Evolutionary conservation across 1,140 invertebrate species (phyloP).

Genomic region (Ips nitidus): DNA sequence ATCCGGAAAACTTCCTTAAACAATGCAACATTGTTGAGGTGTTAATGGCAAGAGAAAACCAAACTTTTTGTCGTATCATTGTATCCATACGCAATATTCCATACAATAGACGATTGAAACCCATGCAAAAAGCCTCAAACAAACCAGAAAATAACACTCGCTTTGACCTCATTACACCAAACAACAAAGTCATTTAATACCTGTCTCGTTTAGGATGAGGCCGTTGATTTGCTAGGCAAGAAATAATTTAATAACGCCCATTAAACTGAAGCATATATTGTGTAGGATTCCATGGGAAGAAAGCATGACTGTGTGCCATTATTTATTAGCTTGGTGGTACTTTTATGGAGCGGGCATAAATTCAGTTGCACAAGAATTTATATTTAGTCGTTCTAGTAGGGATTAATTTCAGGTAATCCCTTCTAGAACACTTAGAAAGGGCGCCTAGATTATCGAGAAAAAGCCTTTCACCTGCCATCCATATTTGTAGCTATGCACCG

Average conservation of each 20-base stretch:
- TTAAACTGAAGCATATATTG: slow-evolving; percentile 8
- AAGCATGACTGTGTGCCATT: slow-evolving; percentile 17
- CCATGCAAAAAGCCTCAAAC: background rate
- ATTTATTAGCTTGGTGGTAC: slow-evolving; percentile 3
- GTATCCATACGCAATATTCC: no score
- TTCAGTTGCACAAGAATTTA: background rate
- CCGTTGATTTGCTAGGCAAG: slow-evolving; percentile 4
- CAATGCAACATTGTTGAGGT: no score
- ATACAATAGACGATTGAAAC: no score
- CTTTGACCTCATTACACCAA: background rate
- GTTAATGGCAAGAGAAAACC: no score
- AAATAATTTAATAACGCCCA: slow-evolving; percentile 6
- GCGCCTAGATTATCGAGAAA: background rate
- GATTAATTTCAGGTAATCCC: no score
- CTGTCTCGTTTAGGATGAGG: slow-evolving; percentile 2
- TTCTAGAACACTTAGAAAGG: background rate
- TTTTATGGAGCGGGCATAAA: background rate
- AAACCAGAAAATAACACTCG: background rate
- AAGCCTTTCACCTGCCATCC: no score
- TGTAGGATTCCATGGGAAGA: slow-evolving; percentile 24
- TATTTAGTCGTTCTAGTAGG: background rate
- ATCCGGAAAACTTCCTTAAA: no score
- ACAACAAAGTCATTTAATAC: background rate
- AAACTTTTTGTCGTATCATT: no score
- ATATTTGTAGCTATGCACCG: no score